Percentiles rank a stretch among this genome's conserved stretches.
phyloP scores from a whole-genome alignment of 1,140 invertebrate genomes.

The Scaptomyza graminum region DNA sequence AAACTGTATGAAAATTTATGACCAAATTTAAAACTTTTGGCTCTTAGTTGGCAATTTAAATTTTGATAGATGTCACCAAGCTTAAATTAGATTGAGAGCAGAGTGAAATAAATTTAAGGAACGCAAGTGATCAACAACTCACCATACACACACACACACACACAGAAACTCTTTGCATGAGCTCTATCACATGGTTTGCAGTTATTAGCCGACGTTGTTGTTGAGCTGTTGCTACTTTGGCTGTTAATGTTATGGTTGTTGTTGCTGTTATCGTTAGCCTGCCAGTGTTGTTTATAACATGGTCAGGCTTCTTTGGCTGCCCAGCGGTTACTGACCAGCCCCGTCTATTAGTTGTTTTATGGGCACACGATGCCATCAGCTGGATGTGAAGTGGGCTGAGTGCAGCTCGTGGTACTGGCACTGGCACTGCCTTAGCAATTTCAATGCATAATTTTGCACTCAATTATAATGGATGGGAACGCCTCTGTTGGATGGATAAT shows the following conservation, averaged over 20 bases:
- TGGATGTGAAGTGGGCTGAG: slow-evolving; percentile 36
- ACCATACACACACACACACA: background rate
- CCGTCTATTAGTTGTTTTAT: slow-evolving; percentile 76
- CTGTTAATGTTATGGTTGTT: slow-evolving; percentile 28
- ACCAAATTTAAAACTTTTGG: too few relatives aligned
- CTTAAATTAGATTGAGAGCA: slow-evolving; percentile 1
- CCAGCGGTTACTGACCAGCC: slow-evolving; percentile 28
- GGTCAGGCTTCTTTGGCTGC: slow-evolving; percentile 22
- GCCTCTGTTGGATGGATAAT: slow-evolving; percentile 47
- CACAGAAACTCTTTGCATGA: slow-evolving; percentile 11
- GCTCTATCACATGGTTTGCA: slow-evolving; percentile 55
- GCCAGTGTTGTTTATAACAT: slow-evolving; percentile 74
- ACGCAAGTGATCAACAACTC: slow-evolving; percentile 14
- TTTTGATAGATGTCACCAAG: background rate
- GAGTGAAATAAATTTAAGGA: slow-evolving; percentile 5
- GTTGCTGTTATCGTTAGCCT: slow-evolving; percentile 51
- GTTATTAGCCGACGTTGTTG: slow-evolving; percentile 74
- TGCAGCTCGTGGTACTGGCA: slow-evolving; percentile 7
- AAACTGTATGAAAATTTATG: too few relatives aligned
- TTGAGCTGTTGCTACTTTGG: slow-evolving; percentile 42
- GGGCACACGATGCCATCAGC: slow-evolving; percentile 64
- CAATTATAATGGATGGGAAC: slow-evolving; percentile 70
- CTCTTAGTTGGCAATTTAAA: too few relatives aligned
- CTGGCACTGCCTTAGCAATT: slow-evolving; percentile 31
- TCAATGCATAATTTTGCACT: slow-evolving; percentile 82